These are phyloP conservation scores for Psammodynastes pulverulentus DNA, from an alignment of 2,113 vertebrate species.

Conservation along the genomic window DNA sequence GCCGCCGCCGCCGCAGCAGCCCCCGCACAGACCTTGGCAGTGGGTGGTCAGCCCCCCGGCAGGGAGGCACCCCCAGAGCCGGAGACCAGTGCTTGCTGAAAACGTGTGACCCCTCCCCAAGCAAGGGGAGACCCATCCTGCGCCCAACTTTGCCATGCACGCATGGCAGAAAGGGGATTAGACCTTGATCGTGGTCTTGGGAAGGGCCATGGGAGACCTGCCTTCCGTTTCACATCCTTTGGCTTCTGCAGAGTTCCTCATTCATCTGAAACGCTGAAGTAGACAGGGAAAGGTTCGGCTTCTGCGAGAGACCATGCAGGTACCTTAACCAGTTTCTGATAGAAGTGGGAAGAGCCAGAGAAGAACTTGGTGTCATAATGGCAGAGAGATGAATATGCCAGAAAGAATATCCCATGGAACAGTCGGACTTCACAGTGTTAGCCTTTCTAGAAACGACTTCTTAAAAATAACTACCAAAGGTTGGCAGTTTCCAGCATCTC, in stretches of 20 bases:
- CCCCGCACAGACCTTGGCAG: neutral
- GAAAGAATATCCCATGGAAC: neutral
- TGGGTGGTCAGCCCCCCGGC: neutral
- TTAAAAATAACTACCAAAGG: neutral
- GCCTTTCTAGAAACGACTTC: neutral
- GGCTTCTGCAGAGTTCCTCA: neutral
- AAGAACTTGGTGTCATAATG: neutral
- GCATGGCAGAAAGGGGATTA: neutral
- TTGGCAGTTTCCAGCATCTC: neutral
- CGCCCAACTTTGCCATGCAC: neutral
- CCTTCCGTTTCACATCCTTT: neutral
- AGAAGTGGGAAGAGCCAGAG: neutral
- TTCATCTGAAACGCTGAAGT: neutral
- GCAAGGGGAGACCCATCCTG: neutral
- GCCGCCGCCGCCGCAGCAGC: constrained; percentile 21
- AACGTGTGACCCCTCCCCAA: neutral
- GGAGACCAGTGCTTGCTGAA: constrained; percentile 48
- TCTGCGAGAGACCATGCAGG: neutral
- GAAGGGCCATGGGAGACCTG: neutral
- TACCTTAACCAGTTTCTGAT: neutral
- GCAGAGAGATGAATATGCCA: neutral
- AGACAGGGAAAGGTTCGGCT: neutral
- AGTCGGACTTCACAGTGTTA: neutral
- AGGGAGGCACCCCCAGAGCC: constrained; percentile 23
- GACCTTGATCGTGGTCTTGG: neutral